phyloP scores from a whole-genome alignment of 2,113 vertebrate species.

The Muscicapa adusta region DNA sequence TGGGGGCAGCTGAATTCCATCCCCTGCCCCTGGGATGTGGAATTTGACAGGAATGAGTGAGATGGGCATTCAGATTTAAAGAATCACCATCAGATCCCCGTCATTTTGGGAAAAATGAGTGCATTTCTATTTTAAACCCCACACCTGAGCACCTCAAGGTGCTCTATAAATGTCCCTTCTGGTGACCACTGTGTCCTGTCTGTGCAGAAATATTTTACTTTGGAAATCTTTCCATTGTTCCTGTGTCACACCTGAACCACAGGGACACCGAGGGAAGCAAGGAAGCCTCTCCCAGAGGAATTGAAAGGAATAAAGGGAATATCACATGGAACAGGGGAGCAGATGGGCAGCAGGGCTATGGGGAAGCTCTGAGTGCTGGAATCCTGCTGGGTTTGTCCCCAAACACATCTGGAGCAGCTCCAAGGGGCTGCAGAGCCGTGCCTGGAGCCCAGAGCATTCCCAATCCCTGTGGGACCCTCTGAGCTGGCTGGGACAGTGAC shows the following conservation, averaged over 20 bases:
- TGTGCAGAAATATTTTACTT: background rate
- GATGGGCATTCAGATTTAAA: background rate
- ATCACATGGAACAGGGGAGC: background rate
- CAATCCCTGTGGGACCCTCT: background rate
- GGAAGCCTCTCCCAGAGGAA: background rate
- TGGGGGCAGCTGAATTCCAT: background rate
- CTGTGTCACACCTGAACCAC: background rate
- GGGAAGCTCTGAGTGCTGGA: background rate
- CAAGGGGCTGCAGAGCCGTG: background rate
- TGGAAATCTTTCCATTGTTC: background rate
- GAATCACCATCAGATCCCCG: background rate
- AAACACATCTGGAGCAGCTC: background rate
- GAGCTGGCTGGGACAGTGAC: background rate
- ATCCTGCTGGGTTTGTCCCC: background rate
- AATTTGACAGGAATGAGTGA: background rate
- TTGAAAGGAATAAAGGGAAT: background rate
- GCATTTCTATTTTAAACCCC: background rate
- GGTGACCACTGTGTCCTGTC: background rate
- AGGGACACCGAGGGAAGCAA: background rate
- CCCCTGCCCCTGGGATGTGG: background rate
- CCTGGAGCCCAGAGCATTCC: background rate
- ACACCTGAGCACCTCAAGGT: background rate
- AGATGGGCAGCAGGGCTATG: background rate
- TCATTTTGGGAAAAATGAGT: fast-evolving
- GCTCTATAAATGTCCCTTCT: background rate